A percentile compares a stretch with the other conserved stretches of the same genome.
Conservation (phyloP, 2,113 vertebrate genomes). For the Natator depressus region DNA sequence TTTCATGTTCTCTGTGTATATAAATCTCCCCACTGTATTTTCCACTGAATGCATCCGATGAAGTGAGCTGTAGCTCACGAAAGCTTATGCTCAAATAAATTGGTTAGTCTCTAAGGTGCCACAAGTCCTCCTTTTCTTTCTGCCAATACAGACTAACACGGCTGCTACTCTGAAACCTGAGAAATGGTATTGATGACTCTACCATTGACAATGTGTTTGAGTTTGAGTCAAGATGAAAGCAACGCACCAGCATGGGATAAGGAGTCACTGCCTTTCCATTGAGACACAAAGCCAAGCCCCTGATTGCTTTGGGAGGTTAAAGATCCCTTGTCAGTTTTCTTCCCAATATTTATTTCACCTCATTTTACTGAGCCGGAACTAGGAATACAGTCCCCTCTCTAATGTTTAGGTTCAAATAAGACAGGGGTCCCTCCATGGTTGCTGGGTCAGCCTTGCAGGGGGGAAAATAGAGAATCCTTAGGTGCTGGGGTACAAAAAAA, state of each 20-base stretch:
- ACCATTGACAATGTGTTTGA: neutral
- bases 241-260: neutral
- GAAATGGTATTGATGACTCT: neutral
- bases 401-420: neutral
- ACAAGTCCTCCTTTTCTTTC: no score
- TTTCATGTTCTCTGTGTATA: no score
- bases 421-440: neutral
- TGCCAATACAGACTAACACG: no score
- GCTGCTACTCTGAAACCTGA: no score
- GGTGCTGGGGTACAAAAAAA: neutral
- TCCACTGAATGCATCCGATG: no score
- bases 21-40: no score
- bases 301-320: rapidly evolving
- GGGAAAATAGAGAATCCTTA: neutral
- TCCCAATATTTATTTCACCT: neutral
- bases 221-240: neutral
- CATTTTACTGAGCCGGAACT: neutral
- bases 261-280: neutral
- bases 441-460: neutral
- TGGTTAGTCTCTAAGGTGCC: no score
- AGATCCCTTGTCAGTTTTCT: neutral
- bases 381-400: neutral
- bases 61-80: no score
- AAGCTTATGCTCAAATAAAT: no score
- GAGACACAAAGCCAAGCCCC: neutral